These are phyloP conservation scores for Echinarachnius parma DNA, from an alignment of 53 echinoderm and acorn worm genomes.

Conservation along the genomic window DNA sequence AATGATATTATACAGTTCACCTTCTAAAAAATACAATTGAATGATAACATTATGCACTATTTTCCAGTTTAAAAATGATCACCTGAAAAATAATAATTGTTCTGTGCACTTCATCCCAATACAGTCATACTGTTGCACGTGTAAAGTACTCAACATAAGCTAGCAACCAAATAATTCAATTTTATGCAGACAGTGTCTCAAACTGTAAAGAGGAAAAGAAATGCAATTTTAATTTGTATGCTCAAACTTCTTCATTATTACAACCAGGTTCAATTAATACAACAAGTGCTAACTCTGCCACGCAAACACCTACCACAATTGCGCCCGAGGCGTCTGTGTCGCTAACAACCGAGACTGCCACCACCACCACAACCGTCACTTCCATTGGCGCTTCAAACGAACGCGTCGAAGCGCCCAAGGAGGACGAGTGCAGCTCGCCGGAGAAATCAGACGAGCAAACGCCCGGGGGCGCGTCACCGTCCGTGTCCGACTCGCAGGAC, in stretches of 20 bases:
- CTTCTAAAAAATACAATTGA: no score
- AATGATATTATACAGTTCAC: no score
- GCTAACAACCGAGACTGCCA: constrained; percentile 50
- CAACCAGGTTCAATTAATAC: constrained; percentile 33
- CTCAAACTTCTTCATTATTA: neutral
- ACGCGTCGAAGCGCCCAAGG: constrained; percentile 58
- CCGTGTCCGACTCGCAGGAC: constrained; percentile 60
- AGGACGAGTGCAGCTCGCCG: constrained; percentile 64
- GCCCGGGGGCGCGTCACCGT: constrained; percentile 61
- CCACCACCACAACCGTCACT: constrained; percentile 64
- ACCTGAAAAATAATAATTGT: no score
- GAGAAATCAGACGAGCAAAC: constrained; percentile 44
- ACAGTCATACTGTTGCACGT: no score
- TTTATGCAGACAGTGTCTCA: no score
- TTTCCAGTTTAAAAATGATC: no score
- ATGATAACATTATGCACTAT: no score
- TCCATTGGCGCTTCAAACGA: constrained; percentile 67
- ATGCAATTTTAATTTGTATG: no score
- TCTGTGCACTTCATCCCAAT: no score
- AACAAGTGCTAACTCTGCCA: constrained; percentile 42
- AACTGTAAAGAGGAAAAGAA: no score
- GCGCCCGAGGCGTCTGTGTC: constrained; percentile 33
- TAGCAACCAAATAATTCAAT: no score
- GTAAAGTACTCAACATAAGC: no score
- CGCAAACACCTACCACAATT: constrained; percentile 42